Base-by-base conservation (phyloP, 1,140 invertebrate species). In the Drosophila mojavensis region DNA sequence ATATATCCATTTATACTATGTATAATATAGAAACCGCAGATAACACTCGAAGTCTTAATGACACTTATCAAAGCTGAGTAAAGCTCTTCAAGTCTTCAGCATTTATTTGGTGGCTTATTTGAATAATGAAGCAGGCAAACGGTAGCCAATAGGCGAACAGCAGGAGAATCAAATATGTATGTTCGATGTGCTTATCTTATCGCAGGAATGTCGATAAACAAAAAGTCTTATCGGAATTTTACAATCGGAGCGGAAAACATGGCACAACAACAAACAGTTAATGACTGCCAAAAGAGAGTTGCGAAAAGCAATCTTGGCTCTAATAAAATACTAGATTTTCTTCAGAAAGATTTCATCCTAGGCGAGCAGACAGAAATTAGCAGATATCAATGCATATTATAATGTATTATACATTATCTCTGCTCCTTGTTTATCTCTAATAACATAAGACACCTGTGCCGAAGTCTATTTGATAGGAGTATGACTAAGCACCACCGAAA, bases 151-250 rank as follows among this genome's bases (percentile, higher is more conserved):
- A 56, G 43, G 53, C 48, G 71, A 78, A 86, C 67, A 67, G 70
- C 76, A 79, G 59, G 61, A 13, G 58, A 41, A 24, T 24, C 60
- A 80, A 70, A 79, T 68, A 72, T 74, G 68, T 68, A 72, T 74
- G 77, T 62, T 66, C 48, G 48, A 55, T 62, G 3, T 41, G 13
- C 11, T 70, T 85, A 85, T 85, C 82, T 85, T 82, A 85, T 85
- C 82, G 47, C 0, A 26, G 61, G 64, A 86, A 88, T 88, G 61
- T 64, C 75, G 83, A 85, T 85, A 88, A 63, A 78, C 58, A 75
- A 67, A 86, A 68, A 33, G 24, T 67, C 53, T 79, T 85, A 85
- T 85, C 82, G 53, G 33, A 45, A 67, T 75, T 81, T 61, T 41
- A 68, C 58, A 72, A 75, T 78, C 59, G 43, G 10, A 54, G 36